Evolutionary conservation across 2,888 invertebrate species (phyloP), one percentile per base, ranked within the genome.

Genomic region (Cremastinae sp.): DNA sequence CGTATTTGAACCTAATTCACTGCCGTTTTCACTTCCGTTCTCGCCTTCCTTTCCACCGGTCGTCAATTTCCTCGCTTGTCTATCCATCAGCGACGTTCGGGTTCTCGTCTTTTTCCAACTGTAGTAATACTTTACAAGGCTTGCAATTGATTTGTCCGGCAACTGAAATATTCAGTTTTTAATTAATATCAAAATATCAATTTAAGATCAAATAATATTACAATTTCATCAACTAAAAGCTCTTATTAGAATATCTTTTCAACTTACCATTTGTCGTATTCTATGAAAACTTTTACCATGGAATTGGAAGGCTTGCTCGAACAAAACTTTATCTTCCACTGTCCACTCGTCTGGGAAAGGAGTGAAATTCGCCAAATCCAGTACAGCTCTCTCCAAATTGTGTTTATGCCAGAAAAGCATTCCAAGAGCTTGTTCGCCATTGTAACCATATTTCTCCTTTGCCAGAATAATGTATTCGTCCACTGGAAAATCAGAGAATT

Each of bases 401-500:
- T 98, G 98, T 90, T 98, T 97, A 88, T 98, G 98, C 98, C 98
- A 99, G 90, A 97, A 98, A 43, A 99, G 91, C 97, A 99, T 97
- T 9, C 98, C 98, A 74, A 99, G 91, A 16, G 98, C 98, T 91
- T 98, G 98, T 91, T 98, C 98, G 47, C 97, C 97, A 90, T 98
- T 98, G 86, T 98, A 98, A 39, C 98, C 97, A 92, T 97, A 98
- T 90, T 98, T 98, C 88, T 98, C 98, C 90, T 98, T 98, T 16
- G 98, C 97, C 82, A 97, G 93, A 82, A 94, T 93, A 84, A 98
- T 96, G 88, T 98, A 98, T 89, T 98, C 97, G 91, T 98, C 98
- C 93, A 98, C 98, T 98, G 90, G 20, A 18, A 18, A 41, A 8
- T 41, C 12, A 12, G 9, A 41, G 9, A 8, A 5, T 41, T 41